Conservation (phyloP, 2,888 invertebrate genomes). For the Saturnia pavonia region DNA sequence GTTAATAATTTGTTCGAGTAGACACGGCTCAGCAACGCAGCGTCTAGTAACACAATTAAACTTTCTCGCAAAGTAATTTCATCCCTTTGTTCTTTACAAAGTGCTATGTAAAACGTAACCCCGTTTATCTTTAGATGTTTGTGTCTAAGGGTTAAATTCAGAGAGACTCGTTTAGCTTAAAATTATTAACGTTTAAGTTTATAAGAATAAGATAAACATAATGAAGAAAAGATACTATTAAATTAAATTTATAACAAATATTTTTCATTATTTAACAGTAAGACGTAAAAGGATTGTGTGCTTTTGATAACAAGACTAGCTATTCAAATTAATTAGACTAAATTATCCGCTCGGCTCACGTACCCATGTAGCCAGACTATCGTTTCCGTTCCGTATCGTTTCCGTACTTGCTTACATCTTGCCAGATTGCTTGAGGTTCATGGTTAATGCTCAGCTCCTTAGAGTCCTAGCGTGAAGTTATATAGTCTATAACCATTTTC, state of each 20-base stretch:
- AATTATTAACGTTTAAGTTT: conserved; percentile 35
- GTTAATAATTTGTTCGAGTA: neutral
- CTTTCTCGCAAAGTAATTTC: conserved; percentile 33
- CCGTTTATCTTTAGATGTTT: conserved; percentile 31
- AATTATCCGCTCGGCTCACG: no score
- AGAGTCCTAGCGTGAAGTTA: no score
- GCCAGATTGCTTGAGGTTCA: no score
- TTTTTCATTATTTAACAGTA: no score
- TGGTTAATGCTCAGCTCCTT: no score
- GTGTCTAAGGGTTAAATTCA: conserved; percentile 32
- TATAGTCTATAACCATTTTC: no score
- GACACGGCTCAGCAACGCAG: neutral
- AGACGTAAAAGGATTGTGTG: no score
- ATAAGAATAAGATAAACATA: neutral
- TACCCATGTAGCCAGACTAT: no score
- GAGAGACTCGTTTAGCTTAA: conserved; percentile 27
- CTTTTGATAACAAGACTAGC: no score
- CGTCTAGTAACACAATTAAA: conserved; percentile 37
- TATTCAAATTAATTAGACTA: no score
- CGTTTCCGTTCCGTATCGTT: no score
- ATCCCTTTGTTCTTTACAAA: conserved; percentile 34
- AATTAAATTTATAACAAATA: neutral
- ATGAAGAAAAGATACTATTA: neutral
- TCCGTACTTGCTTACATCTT: no score
- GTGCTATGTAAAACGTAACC: conserved; percentile 31